Base-by-base conservation (phyloP, 2,113 vertebrate genomes). In the Alethe diademata region DNA sequence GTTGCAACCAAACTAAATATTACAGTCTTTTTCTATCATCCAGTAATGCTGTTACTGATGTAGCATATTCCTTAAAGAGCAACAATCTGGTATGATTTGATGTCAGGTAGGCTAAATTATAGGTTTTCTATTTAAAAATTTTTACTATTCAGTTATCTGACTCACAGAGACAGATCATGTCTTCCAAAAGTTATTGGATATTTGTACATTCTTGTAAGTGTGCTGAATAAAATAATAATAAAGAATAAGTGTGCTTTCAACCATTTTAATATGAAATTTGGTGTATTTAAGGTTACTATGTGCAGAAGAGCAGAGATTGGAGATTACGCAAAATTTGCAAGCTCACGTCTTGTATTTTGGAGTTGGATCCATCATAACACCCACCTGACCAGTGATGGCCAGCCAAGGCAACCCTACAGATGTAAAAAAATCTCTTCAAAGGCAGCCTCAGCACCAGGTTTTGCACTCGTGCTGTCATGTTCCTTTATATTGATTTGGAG, bases 1-100 rank as follows among this genome's bases (percentile, higher is more conserved):
- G 74, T 93, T 97, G 87, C 86, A 98, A 94, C 79, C 91, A 88
- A 98, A 97, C 93, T 94, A 97, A 97, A 97, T 92, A 97, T 96
- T 96, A 95, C 82, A 83, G 65, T 82, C 92, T 96, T 95, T 94
- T 95, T 94, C 87, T 96, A 91, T 95, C 87, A 93, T 72, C 56
- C 91, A 94, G 88, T 96, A 97, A 98, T 85, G 86, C 89, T 78
- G 72, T 86, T 96, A 93, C 96, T 95, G 94, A 70, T 76, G 65
- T 69, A 89, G 61, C 80, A 40, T 70, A 71, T 95, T 95, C 96
- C 91, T 98, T 96, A 93, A 97, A 97, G 85, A 86, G 72, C 66
- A 96, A 67, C 57, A 62, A 58, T 91, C 38, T 36, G 56, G 33
- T 80, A 61, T 24, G 71, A 95, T 93, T 92, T 86, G 67, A 79